A percentile compares a stretch with the other conserved stretches of the same genome.
Evolutionary conservation across 2,888 invertebrate species (phyloP).

Genomic region (Platycnemis pennipes): DNA sequence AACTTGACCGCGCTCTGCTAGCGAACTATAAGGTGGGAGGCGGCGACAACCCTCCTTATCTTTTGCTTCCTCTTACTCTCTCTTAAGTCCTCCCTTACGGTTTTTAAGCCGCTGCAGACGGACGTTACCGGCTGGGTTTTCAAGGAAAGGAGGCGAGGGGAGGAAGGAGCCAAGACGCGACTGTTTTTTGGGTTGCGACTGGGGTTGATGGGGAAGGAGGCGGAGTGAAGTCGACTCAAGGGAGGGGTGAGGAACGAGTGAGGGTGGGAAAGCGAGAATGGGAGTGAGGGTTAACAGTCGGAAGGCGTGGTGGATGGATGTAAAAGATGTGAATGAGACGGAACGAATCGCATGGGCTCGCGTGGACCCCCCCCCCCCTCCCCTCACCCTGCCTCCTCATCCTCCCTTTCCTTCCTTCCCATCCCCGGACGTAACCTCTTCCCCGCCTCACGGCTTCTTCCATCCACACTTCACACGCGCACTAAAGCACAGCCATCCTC

Average conservation of each 20-base stretch:
- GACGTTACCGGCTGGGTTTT: neutral
- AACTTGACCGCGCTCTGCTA: too few relatives aligned
- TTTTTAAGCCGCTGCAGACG: neutral
- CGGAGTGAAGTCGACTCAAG: neutral
- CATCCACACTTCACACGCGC: too few relatives aligned
- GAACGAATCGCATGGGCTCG: conserved; percentile 45
- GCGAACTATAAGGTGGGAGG: too few relatives aligned
- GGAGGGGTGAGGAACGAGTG: neutral
- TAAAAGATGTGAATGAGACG: conserved; percentile 59
- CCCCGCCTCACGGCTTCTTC: neutral
- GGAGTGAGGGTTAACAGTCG: conserved; percentile 14
- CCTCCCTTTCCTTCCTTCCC: neutral
- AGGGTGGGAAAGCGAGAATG: neutral
- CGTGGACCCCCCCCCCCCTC: conserved; percentile 23
- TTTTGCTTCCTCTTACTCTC: neutral
- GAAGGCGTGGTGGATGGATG: conserved; percentile 55
- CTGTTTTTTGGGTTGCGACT: conserved; percentile 17
- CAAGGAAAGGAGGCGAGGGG: neutral
- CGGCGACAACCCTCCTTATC: neutral
- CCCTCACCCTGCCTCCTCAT: neutral
- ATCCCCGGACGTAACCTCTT: neutral
- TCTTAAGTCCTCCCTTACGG: neutral
- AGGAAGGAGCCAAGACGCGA: conserved; percentile 10
- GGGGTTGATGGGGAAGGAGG: neutral
- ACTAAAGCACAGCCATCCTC: neutral